phyloP scores from a whole-genome alignment of 2,888 invertebrate genomes.

The Poecilus cupreus region DNA sequence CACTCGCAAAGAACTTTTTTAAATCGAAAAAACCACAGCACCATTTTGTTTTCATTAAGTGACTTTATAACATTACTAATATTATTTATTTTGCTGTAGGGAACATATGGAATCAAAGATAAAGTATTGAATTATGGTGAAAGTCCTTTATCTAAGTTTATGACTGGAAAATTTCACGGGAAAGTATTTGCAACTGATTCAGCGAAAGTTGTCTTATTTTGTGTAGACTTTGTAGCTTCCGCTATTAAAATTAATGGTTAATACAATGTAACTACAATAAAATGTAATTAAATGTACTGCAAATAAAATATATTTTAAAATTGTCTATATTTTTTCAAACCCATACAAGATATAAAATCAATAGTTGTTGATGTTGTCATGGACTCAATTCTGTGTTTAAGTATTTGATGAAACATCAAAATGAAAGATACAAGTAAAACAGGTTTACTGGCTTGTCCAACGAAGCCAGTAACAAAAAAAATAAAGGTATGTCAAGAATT shows the following conservation, averaged over 20 bases:
- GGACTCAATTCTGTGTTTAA: background rate
- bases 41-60: too few relatives aligned
- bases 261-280: background rate
- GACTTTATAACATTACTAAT: background rate
- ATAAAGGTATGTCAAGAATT: conserved; percentile 68
- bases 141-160: background rate
- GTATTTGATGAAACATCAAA: background rate
- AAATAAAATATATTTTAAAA: background rate
- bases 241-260: background rate
- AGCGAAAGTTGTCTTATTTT: background rate
- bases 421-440: conserved; percentile 81
- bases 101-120: background rate
- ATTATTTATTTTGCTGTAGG: background rate
- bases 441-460: conserved; percentile 78
- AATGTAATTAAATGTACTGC: background rate
- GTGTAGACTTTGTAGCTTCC: background rate
- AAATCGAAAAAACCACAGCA: too few relatives aligned
- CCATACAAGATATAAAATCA: background rate
- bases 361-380: background rate
- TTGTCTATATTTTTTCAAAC: background rate
- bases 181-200: background rate
- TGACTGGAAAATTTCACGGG: background rate
- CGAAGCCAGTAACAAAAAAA: conserved; percentile 70
- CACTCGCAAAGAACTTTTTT: too few relatives aligned
- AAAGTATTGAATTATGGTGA: background rate